Base-by-base conservation (phyloP, 2,797 vertebrate species). In the Chiropotes sagulatus region DNA sequence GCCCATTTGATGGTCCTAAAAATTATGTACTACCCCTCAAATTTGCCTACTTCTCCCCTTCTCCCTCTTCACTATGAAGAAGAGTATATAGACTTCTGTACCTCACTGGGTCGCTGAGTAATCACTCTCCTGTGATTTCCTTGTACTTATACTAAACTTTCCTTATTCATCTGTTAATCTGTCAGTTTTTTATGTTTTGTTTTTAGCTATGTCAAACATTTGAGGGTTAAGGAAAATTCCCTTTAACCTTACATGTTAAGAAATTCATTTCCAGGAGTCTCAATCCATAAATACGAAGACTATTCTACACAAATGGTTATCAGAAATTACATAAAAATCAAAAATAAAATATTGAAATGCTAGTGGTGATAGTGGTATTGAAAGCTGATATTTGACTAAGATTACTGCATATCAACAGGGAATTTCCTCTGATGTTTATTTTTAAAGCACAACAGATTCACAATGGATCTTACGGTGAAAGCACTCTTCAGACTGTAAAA, bases 361-460 rank as follows among this genome's bases (percentile, higher is more conserved):
- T 91, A 17, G 33, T 39, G 39, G 36, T 48, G 44, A 22, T 75
- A 3, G 10, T 57, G 33, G 4, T 48, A 0, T 28, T 76, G 6
- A 46, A 81, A 61, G 9, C 39, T 84, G 26, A 96, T 44, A 79
- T 2, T 5, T 76, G 64, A 93, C 10, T 78, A 73, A 81, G 13
- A 91, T 13, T 33, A 75, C 10, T 96, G 89, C 61, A 75, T 48
- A n/a, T 76, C n/a, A 80, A 93, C 4, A 76, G 22, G 20, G 1
- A 67, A n/a, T 76, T 79, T 46, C 50, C 52, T 33, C 39, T 13
- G 15, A 82, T 33, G 1, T 70, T 88, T 81, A 81, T 50, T 81
- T 97, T 76, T 17, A 97, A 93, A 93, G n/a, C 33, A 85, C 5
- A 58, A 26, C 5, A 83, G 28, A 88, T 83, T 87, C 46, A 90